Conservation (phyloP, 1,140 invertebrate species). For the Magallana angulata region DNA sequence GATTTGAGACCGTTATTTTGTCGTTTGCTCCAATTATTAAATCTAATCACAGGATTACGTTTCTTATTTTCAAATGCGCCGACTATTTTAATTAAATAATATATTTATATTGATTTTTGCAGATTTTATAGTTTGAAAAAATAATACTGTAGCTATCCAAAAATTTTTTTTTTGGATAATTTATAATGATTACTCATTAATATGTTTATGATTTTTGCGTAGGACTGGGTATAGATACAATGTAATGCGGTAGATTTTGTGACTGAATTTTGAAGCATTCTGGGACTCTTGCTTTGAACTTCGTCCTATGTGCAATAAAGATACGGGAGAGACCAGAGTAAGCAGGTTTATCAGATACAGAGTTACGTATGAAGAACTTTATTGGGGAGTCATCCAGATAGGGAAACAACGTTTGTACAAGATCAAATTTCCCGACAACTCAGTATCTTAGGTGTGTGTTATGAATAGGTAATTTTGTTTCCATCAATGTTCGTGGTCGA, state of each 20-base stretch:
- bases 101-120: neutral
- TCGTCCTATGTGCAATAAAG: neutral
- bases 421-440: slow-evolving; percentile 19
- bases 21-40: neutral
- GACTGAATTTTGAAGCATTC: neutral
- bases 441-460: neutral
- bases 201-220: too few relatives aligned
- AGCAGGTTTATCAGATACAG: neutral
- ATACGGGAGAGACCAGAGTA: neutral
- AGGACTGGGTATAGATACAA: too few relatives aligned
- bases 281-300: neutral
- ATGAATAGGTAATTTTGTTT: neutral
- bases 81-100: neutral
- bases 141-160: too few relatives aligned
- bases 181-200: too few relatives aligned
- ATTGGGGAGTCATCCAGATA: slow-evolving; percentile 17
- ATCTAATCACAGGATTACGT: neutral
- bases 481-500: neutral
- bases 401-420: slow-evolving; percentile 13
- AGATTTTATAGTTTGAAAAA: too few relatives aligned
- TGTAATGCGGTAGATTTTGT: neutral
- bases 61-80: neutral
- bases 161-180: too few relatives aligned
- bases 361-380: slow-evolving; percentile 33
- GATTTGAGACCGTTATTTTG: neutral